phyloP scores from a whole-genome alignment of 2,888 invertebrate species.

The Cyaniris semiargus region DNA sequence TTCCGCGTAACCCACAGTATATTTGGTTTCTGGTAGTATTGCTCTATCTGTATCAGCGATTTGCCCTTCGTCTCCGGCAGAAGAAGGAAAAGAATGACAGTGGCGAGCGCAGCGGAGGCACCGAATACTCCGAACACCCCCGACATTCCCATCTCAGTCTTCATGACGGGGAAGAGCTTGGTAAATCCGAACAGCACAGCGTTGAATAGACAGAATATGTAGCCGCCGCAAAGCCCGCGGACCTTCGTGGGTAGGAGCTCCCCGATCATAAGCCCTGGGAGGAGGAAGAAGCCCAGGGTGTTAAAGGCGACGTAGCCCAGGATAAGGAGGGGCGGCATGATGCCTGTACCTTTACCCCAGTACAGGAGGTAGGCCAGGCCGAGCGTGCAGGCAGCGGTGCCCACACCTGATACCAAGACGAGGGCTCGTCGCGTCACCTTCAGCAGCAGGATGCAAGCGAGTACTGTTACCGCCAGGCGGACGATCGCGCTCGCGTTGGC shows the following conservation, averaged over 20 bases:
- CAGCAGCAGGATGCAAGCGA: conserved; percentile 84
- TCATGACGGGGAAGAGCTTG: conserved; percentile 85
- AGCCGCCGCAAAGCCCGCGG: conserved; percentile 86
- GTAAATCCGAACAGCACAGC: conserved; percentile 84
- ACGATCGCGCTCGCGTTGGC: conserved; percentile 86
- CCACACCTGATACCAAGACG: conserved; percentile 83
- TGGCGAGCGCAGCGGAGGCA: conserved; percentile 81
- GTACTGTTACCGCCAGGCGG: conserved; percentile 82
- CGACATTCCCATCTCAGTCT: conserved; percentile 80
- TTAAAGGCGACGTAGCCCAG: conserved; percentile 87
- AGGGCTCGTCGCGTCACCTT: conserved; percentile 83
- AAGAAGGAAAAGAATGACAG: conserved; percentile 83
- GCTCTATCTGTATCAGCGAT: conserved; percentile 86
- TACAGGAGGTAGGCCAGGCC: conserved; percentile 69
- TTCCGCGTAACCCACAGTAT: conserved; percentile 81
- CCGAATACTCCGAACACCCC: conserved; percentile 88
- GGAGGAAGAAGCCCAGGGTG: conserved; percentile 86
- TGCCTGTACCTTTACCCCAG: conserved; percentile 54
- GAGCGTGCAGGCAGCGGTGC: conserved; percentile 84
- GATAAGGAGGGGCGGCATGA: conserved; percentile 65
- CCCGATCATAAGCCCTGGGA: conserved; percentile 88
- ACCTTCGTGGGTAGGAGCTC: conserved; percentile 87
- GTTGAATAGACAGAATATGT: conserved; percentile 87
- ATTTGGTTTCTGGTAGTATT: conserved; percentile 86
- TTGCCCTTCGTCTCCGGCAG: conserved; percentile 88